These are phyloP conservation scores for Paramormyrops hopkinsi DNA, from an alignment of 2,797 vertebrate genomes.

Conservation along the genomic window DNA sequence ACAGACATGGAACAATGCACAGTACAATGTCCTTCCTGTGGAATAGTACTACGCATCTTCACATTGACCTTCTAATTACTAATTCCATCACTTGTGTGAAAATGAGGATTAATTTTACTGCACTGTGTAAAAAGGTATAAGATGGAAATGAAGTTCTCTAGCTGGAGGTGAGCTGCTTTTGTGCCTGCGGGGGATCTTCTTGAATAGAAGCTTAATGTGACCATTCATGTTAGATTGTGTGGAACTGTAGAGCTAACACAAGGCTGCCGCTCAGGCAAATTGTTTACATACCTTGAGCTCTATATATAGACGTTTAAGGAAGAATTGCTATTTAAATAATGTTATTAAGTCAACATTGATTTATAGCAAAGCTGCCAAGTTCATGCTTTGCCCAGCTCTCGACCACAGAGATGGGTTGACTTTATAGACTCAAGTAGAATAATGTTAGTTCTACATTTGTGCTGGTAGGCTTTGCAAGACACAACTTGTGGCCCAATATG, in stretches of 20 bases:
- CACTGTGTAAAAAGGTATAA: slow-evolving; percentile 13
- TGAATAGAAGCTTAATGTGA: slow-evolving; percentile 20
- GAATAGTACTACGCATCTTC: not conserved
- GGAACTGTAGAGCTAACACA: slow-evolving; percentile 29
- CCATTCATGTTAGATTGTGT: slow-evolving; percentile 37
- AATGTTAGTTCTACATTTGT: not conserved
- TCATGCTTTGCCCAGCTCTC: not conserved
- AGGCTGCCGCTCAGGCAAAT: slow-evolving; percentile 31
- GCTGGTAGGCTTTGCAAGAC: not conserved
- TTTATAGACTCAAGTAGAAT: not conserved
- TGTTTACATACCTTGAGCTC: slow-evolving; percentile 51
- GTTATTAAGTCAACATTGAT: slow-evolving; percentile 3
- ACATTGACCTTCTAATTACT: not conserved
- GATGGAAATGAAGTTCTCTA: not conserved
- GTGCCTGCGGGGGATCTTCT: not conserved
- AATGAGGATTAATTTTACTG: slow-evolving; percentile 4
- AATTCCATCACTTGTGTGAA: slow-evolving; percentile 3
- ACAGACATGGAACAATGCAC: not conserved
- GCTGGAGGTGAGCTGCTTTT: not conserved
- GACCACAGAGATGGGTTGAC: not conserved
- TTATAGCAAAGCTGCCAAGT: not conserved
- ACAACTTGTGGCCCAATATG: not conserved
- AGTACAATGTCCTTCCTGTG: not conserved
- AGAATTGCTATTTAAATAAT: slow-evolving; percentile 19
- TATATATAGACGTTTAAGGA: slow-evolving; percentile 44